These are phyloP conservation scores for Tragopan temminckii DNA, from an alignment of 2,797 vertebrate species.

Conservation along the genomic window DNA sequence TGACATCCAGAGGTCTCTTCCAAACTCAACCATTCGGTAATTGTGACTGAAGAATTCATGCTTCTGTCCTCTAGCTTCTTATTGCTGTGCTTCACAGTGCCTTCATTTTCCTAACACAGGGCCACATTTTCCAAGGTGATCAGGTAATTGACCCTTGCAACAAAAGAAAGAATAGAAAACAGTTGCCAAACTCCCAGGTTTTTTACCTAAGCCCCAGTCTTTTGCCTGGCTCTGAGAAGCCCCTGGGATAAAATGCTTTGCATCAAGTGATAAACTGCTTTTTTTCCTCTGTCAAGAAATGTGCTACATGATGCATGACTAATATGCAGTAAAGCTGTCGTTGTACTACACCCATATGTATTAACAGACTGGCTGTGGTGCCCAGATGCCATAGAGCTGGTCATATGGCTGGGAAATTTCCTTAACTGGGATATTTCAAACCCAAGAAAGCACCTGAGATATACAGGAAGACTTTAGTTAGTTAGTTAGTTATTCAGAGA, in stretches of 20 bases:
- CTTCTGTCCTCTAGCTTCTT: neutral
- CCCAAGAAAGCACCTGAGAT: neutral
- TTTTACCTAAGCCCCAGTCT: constrained; percentile 32
- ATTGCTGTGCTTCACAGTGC: neutral
- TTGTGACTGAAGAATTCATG: neutral
- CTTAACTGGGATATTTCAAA: neutral
- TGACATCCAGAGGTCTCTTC: neutral
- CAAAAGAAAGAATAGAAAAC: neutral
- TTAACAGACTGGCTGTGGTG: constrained; percentile 49
- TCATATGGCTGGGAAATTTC: neutral
- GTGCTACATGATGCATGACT: constrained; percentile 55
- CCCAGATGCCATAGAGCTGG: constrained; percentile 58
- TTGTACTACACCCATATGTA: constrained; percentile 53
- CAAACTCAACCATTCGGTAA: neutral
- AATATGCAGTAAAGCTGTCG: constrained; percentile 50
- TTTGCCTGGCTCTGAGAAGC: constrained; percentile 33
- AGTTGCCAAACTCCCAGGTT: constrained; percentile 1
- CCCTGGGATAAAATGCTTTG: constrained; percentile 39
- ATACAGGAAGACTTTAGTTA: neutral
- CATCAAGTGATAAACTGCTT: constrained; percentile 40
- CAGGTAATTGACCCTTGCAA: neutral
- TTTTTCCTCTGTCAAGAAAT: constrained; percentile 42
- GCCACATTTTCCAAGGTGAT: neutral
- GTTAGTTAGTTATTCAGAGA: neutral
- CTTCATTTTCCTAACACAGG: neutral